phyloP scores from a whole-genome alignment of 2,113 vertebrate genomes.

The Nycticorax nycticorax region DNA sequence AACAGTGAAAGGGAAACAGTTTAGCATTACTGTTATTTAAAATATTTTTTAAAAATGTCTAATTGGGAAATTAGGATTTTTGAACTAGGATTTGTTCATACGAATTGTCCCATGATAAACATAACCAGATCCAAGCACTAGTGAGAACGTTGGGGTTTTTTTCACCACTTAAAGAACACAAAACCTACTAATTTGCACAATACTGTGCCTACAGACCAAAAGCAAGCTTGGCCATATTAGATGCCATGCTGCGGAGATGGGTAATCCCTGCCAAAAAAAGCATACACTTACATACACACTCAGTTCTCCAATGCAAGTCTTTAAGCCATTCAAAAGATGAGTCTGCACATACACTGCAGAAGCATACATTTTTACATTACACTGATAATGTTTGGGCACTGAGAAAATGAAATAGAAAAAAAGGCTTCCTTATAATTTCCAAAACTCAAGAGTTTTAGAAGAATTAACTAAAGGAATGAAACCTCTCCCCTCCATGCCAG shows the following conservation, averaged over 20 bases:
- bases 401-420: not conserved
- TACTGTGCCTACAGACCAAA: not conserved
- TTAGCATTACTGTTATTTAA: not conserved
- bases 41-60: not conserved
- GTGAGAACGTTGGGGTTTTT: fast-evolving
- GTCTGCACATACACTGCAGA: not conserved
- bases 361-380: not conserved
- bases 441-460: not conserved
- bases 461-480: not conserved
- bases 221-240: not conserved
- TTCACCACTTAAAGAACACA: not conserved
- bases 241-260: not conserved
- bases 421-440: not conserved
- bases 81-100: not conserved
- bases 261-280: not conserved
- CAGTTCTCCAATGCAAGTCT: not conserved
- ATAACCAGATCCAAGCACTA: not conserved
- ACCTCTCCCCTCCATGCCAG: not conserved
- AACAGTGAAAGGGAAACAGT: slow-evolving; percentile 30
- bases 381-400: not conserved
- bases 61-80: not conserved
- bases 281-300: not conserved
- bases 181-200: not conserved
- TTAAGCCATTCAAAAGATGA: not conserved
- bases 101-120: not conserved